A percentile compares a stretch with the other conserved stretches of the same genome.
Conservation (phyloP, 2,113 vertebrate genomes). For the Grammomys dolichurus region DNA sequence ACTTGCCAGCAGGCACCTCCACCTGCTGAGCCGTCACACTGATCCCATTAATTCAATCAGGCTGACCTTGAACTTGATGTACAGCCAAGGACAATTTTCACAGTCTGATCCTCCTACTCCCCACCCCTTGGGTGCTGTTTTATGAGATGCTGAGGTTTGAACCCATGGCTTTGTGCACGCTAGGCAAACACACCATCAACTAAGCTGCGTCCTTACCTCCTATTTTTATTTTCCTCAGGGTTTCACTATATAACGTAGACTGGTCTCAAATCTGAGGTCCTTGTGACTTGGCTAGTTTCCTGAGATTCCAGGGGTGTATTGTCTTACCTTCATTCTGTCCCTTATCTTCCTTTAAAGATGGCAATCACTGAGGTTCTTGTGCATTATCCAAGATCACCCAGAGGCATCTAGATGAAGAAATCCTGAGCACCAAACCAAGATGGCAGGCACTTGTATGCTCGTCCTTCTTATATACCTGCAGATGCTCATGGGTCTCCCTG, state of each 20-base stretch:
- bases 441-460: no score
- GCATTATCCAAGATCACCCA: background rate
- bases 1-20: background rate
- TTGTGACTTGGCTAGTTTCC: background rate
- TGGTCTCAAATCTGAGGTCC: background rate
- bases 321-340: background rate
- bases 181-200: background rate
- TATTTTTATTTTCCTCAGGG: background rate
- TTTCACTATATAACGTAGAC: background rate
- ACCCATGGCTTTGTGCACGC: background rate
- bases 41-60: background rate
- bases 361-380: background rate
- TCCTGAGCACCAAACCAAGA: background rate
- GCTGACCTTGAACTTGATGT: background rate
- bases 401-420: background rate
- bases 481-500: fast-evolving
- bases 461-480: background rate
- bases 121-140: no score
- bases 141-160: background rate
- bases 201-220: background rate
- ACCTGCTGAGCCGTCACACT: background rate
- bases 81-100: background rate
- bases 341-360: background rate
- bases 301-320: background rate
- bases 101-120: background rate